Evolutionary conservation across 2,888 invertebrate species (phyloP), one percentile per base, ranked within the genome.

Genomic region (Spilosoma lubricipeda): DNA sequence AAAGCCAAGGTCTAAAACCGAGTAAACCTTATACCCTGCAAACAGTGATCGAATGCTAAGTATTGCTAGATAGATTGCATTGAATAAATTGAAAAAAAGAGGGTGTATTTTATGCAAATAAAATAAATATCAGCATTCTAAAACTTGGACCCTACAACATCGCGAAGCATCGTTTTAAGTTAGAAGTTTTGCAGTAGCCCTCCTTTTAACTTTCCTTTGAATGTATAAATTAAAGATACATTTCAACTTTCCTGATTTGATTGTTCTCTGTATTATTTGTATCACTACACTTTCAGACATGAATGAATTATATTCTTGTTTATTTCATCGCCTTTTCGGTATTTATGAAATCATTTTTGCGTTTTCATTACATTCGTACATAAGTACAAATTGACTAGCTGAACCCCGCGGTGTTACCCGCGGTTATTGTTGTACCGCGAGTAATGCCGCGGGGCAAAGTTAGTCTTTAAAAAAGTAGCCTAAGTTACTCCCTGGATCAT

Each of bases 181-280:
- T 86, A 78, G 76, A 85, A 90, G 86, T 89, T 90, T 82, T 72
- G 76, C 78, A 85, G 86, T 84, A 82, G 82, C 82, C 84, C 87
- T 88, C 84, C 85, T 71, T 70, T 85, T 86, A 86, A 85, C 81
- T 82, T 83, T 84, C 67, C 82, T 87, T 87, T 86, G 84, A 84
- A 88, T 87, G 83, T 85, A 85, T 86, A 86, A 81, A 86, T 86
- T 85, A 86, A 84, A 82, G 85, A 86, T 78, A 85, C 76, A 79
- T 81, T 84, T 81, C 73, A 80, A 80, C 77, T 84, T 79, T 76
- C 80, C 67, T 77, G 84, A 85, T 86, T 83, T 82, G 70, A 86
- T 83, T 85, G 82, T 81, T 75, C 71, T 74, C 72, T 75, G 72
- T 52, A 75, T 78, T 80, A 76, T 83, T 75, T 76, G 73, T 77